phyloP scores from a whole-genome alignment of 2,113 vertebrate species.

The Amblyornis subalaris region DNA sequence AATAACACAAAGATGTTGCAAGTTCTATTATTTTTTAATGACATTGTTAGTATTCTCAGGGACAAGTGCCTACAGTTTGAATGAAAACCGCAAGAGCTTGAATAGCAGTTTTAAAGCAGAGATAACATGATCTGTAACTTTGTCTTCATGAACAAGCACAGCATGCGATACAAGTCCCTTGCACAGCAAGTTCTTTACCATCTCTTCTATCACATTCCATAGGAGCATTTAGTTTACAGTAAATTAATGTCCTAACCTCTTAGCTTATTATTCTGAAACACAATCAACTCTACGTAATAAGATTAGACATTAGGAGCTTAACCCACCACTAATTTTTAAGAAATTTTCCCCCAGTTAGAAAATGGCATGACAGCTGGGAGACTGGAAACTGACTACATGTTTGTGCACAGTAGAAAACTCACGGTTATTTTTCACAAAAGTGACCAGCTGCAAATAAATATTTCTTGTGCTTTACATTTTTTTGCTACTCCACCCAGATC shows the following conservation, averaged over 20 bases:
- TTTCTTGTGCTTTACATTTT: not conserved
- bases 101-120: not conserved
- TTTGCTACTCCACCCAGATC: not conserved
- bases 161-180: not conserved
- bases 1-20: not conserved
- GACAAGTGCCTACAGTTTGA: not conserved
- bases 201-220: slow-evolving; percentile 18
- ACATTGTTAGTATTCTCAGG: not conserved
- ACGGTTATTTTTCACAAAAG: not conserved
- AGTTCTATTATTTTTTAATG: not conserved
- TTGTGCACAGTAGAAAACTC: not conserved
- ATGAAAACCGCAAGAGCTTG: not conserved
- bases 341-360: not conserved
- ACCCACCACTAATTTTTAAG: slow-evolving; percentile 24
- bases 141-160: not conserved
- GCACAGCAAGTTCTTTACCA: not conserved
- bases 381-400: not conserved
- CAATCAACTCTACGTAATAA: slow-evolving; percentile 54
- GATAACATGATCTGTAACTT: not conserved
- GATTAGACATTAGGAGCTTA: slow-evolving; percentile 54
- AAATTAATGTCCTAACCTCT: slow-evolving; percentile 65
- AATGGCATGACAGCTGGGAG: not conserved
- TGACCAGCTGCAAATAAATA: not conserved
- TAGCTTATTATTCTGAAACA: slow-evolving; percentile 62
- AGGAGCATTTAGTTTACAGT: slow-evolving; percentile 14